Conservation (phyloP, 2,797 vertebrate genomes). For the Hypotaenidia okinawae region DNA sequence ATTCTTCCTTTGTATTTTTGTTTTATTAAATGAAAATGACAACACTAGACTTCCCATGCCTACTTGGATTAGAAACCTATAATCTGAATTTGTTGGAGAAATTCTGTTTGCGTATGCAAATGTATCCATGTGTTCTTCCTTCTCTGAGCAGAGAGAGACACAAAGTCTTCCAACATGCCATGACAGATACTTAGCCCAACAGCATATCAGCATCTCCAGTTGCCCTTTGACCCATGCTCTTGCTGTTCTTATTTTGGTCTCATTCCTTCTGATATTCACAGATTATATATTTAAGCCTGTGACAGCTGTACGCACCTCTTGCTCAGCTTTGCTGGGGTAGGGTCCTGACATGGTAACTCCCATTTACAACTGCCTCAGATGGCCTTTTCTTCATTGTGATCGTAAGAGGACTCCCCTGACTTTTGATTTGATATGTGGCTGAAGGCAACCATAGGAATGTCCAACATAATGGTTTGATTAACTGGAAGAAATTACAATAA, state of each 20-base stretch:
- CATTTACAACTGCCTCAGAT: not conserved
- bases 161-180: not conserved
- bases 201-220: not conserved
- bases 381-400: not conserved
- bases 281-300: not conserved
- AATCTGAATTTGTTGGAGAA: not conserved
- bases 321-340: not conserved
- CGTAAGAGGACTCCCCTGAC: not conserved
- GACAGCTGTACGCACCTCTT: not conserved
- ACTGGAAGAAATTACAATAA: not conserved
- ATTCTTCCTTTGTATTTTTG: not conserved
- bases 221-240: not conserved
- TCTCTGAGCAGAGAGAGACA: not conserved
- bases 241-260: not conserved
- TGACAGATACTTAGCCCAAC: not conserved
- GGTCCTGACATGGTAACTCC: not conserved
- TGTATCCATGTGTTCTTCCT: not conserved
- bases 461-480: not conserved
- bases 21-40: not conserved
- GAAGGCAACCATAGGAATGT: not conserved
- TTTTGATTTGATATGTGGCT: not conserved
- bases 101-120: not conserved
- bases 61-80: not conserved
- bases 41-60: not conserved
- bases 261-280: not conserved